Evolutionary conservation across 2,113 vertebrate species (phyloP).

Genomic region (Tragelaphus imberbis): DNA sequence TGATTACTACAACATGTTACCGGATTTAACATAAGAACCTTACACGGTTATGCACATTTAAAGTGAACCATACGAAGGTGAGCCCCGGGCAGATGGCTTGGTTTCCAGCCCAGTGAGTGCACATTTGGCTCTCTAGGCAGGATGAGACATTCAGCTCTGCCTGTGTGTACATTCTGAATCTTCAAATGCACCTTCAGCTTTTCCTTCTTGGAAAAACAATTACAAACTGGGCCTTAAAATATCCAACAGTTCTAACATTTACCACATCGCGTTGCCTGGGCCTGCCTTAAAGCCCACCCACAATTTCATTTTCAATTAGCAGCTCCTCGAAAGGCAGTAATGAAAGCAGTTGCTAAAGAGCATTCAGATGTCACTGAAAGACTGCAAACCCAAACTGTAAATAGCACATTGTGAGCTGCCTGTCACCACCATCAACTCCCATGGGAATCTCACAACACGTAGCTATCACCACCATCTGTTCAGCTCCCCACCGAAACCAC

Average conservation of each 20-base stretch:
- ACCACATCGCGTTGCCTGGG: constrained; percentile 24
- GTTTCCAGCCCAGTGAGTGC: neutral
- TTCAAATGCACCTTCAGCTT: neutral
- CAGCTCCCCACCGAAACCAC: constrained; percentile 45
- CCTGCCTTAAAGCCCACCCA: constrained; percentile 78
- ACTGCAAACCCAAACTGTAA: constrained; percentile 85
- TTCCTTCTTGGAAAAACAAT: constrained; percentile 13
- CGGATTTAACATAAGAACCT: neutral
- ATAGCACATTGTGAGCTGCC: constrained; percentile 84
- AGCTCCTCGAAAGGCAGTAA: constrained; percentile 80
- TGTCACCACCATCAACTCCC: constrained; percentile 80
- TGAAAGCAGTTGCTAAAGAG: constrained; percentile 86
- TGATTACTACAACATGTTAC: neutral
- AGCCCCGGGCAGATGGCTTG: neutral
- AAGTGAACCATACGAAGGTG: neutral
- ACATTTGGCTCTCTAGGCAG: neutral
- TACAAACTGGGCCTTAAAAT: neutral
- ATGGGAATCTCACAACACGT: constrained; percentile 66
- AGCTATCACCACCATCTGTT: constrained; percentile 82
- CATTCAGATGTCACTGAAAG: constrained; percentile 80
- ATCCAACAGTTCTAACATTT: neutral
- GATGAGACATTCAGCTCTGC: neutral
- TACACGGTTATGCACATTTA: neutral
- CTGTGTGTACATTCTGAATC: neutral
- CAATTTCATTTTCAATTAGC: constrained; percentile 86